Percentiles rank a stretch among this genome's conserved stretches.
phyloP scores from a whole-genome alignment of 2,797 vertebrate species.

The Cuculus canorus region DNA sequence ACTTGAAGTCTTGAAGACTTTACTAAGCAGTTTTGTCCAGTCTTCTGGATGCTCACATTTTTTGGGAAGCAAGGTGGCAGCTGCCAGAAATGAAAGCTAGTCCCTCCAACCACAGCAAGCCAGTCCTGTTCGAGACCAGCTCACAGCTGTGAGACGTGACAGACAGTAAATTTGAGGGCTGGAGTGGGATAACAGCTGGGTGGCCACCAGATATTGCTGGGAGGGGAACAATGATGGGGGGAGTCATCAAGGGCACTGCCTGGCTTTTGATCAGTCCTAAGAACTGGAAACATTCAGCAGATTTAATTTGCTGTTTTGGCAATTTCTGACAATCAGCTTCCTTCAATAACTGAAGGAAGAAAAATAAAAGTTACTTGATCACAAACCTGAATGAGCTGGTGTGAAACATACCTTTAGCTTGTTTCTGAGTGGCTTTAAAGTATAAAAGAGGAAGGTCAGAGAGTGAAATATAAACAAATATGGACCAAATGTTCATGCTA shows the following conservation, averaged over 20 bases:
- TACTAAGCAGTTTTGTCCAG: accelerated
- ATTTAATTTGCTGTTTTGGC: neutral
- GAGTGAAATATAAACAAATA: neutral
- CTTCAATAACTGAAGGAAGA: neutral
- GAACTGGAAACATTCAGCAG: neutral
- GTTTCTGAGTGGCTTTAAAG: neutral
- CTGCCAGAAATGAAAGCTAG: neutral
- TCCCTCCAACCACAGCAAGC: neutral
- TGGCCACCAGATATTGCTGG: neutral
- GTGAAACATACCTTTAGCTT: slow-evolving; percentile 8
- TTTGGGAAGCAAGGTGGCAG: slow-evolving; percentile 19
- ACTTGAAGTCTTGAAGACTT: neutral
- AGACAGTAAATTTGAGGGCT: slow-evolving; percentile 37
- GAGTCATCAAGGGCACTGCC: neutral
- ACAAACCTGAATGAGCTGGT: slow-evolving; percentile 11
- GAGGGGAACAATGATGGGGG: neutral
- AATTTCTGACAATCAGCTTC: neutral
- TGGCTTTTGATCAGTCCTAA: neutral
- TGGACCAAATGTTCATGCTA: neutral
- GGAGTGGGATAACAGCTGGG: slow-evolving; percentile 9
- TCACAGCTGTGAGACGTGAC: neutral
- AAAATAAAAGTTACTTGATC: slow-evolving; percentile 7
- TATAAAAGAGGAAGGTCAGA: neutral
- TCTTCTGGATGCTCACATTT: neutral
- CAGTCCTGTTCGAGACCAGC: neutral